Evolutionary conservation across 1,140 invertebrate species (phyloP).

Genomic region (Drepana arcuata): DNA sequence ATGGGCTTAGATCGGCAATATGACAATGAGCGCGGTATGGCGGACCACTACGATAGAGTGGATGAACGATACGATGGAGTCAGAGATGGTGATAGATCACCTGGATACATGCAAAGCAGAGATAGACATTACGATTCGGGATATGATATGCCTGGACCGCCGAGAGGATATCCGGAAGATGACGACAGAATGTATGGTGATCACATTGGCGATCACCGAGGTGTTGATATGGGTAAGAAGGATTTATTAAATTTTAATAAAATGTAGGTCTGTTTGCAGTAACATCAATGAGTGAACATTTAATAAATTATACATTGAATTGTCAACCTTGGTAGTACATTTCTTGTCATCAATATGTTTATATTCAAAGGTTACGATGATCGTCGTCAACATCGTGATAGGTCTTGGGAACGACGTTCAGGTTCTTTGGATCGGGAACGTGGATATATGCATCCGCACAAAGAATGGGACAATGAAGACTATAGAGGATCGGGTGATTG

Average conservation of each 20-base stretch:
- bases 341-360: slow-evolving; percentile 1
- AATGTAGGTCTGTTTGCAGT: no score
- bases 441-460: slow-evolving; percentile 64
- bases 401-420: slow-evolving; percentile 64
- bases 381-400: slow-evolving; percentile 52
- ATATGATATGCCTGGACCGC: slow-evolving; percentile 61
- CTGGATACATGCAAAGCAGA: slow-evolving; percentile 56
- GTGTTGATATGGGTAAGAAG: slow-evolving; percentile 57
- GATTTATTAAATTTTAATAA: no score
- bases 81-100: slow-evolving; percentile 59
- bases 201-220: slow-evolving; percentile 53
- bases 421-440: slow-evolving; percentile 62
- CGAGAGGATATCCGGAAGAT: slow-evolving; percentile 62
- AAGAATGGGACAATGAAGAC: slow-evolving; percentile 70
- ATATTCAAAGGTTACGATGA: slow-evolving; percentile 56
- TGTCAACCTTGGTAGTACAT: no score
- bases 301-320: no score
- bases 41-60: slow-evolving; percentile 65
- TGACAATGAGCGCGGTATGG: slow-evolving; percentile 57
- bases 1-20: slow-evolving; percentile 59
- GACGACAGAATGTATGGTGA: slow-evolving; percentile 65
- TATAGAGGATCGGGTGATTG: slow-evolving; percentile 59
- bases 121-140: slow-evolving; percentile 64
- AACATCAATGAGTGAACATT: no score
- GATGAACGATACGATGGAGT: slow-evolving; percentile 61